Base-by-base conservation (phyloP, 1,140 invertebrate genomes). In the Hesperophylax magnus region DNA sequence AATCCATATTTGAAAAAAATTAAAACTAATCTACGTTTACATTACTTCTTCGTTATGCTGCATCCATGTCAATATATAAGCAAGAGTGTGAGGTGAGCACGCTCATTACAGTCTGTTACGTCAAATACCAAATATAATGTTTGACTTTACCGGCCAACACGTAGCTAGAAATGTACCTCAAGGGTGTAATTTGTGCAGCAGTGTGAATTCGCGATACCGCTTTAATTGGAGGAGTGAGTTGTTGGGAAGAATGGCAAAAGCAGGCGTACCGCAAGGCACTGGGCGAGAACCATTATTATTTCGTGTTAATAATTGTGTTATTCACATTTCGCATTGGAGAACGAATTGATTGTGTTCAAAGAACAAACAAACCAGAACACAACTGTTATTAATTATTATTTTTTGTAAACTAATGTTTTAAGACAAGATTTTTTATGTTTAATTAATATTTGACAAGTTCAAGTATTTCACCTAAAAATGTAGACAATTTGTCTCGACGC, bases 101-200 rank as follows among this genome's bases (percentile, higher is more conserved):
- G 71, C 20, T 52, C 24, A 75, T 80, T 80, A 80, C 22, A 34
- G 27, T 1, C 56, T 27, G 67, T 79, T 80, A 24, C 78, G 27
- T 74, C 78, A 80, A 80, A 80, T 80, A 80, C 71, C 69, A 74
- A 75, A 80, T 54, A 52, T 80, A 80, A 80, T 80, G 56, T 39
- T 69, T 39, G 69, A 74, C 56, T 54, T 56, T 22, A 47, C 24
- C 65, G 53, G 54, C 77, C 65, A 61, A 60, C 78, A 72, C 67
- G 67, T 79, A 27, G 20, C 9, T 9, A 39, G 31, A 20, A 22
- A 56, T 63, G 18, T 52, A 20, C 31, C 14, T 20, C 54, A 52
- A 31, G 27, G 56, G 69, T 75, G 54, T 80, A 74, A 63, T 63
- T 63, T 78, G 20, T 54, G 14, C 67, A 39, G 39, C 53, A 11